Conservation (phyloP, 2,113 vertebrate genomes). For the Galemys pyrenaicus region DNA sequence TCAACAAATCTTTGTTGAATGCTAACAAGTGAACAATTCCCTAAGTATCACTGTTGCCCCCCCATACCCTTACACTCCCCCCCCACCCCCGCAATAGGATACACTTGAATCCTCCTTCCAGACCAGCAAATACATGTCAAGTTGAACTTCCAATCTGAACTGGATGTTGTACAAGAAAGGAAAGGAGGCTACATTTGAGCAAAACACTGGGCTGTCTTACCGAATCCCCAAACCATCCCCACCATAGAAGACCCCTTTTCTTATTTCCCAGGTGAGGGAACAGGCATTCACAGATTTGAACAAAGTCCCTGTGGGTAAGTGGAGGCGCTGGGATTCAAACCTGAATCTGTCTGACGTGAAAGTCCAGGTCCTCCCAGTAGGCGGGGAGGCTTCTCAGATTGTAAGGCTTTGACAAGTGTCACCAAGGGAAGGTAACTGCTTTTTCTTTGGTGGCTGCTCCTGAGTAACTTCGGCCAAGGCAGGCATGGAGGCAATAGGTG, state of each 20-base stretch:
- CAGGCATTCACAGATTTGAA: neutral
- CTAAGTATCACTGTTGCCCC: neutral
- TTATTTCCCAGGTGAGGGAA: neutral
- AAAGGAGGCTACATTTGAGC: neutral
- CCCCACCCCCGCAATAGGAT: neutral
- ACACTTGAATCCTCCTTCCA: neutral
- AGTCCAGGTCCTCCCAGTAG: neutral
- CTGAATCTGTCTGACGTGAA: neutral
- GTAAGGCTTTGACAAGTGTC: neutral
- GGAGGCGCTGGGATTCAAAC: neutral
- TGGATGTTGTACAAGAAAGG: conserved; percentile 5
- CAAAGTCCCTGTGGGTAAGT: neutral
- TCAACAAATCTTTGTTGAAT: neutral
- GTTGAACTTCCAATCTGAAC: neutral
- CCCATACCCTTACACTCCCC: no score
- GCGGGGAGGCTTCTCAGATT: neutral
- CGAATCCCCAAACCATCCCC: neutral
- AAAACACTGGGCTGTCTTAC: neutral
- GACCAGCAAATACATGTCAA: neutral
- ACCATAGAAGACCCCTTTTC: neutral
- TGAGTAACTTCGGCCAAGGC: neutral
- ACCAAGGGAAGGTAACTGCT: neutral
- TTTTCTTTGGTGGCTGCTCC: neutral
- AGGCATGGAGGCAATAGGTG: neutral
- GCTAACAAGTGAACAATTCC: neutral